phyloP scores from a whole-genome alignment of 2,888 invertebrate species.

The Shargacucullia verbasci region DNA sequence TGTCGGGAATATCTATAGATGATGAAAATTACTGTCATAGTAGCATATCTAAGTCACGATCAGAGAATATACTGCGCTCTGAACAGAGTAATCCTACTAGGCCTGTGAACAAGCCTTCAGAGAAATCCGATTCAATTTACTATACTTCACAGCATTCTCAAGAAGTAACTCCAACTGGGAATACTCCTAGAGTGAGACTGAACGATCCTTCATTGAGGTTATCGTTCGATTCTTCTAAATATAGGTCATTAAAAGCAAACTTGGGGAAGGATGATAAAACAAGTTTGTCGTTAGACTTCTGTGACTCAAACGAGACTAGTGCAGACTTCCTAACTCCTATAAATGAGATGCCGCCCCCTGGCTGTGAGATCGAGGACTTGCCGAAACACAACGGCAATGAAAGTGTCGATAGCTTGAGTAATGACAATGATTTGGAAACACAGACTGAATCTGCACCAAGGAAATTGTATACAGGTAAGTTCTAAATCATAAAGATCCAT shows the following conservation, averaged over 20 bases:
- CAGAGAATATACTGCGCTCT: constrained; percentile 83
- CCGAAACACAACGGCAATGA: constrained; percentile 83
- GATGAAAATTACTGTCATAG: constrained; percentile 84
- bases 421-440: constrained; percentile 82
- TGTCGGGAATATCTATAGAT: constrained; percentile 86
- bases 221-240: constrained; percentile 84
- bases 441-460: constrained; percentile 84
- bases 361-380: constrained; percentile 84
- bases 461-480: constrained; percentile 76
- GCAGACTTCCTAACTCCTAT: constrained; percentile 87
- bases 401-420: constrained; percentile 81
- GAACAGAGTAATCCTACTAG: constrained; percentile 79
- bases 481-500: no score
- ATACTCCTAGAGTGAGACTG: constrained; percentile 72
- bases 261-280: constrained; percentile 78
- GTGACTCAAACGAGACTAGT: constrained; percentile 86
- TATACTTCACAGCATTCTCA: constrained; percentile 86
- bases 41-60: constrained; percentile 85
- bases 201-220: constrained; percentile 81
- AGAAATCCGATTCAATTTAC: constrained; percentile 85
- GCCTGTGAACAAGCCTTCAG: constrained; percentile 68
- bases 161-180: constrained; percentile 83
- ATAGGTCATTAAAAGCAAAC: constrained; percentile 75
- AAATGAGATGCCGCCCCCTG: constrained; percentile 86
- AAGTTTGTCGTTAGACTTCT: constrained; percentile 83